Evolutionary conservation across 2,888 invertebrate genomes (phyloP).

Genomic region (Drosophila macrothrix): DNA sequence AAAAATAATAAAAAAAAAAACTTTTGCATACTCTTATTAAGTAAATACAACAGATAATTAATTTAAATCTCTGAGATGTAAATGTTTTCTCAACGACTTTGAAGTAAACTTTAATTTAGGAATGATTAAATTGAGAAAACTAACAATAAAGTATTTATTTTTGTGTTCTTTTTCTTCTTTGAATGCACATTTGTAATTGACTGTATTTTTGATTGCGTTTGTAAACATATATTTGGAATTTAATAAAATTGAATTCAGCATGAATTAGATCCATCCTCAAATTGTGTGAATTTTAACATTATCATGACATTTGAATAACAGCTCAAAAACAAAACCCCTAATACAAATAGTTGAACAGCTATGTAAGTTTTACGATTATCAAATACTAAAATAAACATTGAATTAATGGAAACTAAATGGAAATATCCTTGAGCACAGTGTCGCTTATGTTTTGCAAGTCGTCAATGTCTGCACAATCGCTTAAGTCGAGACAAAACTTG

Average conservation of each 20-base stretch:
- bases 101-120: constrained; percentile 18
- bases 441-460: constrained; percentile 76
- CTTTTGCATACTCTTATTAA: constrained; percentile 17
- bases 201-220: constrained; percentile 31
- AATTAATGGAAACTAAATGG: constrained; percentile 40
- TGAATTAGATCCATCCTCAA: constrained; percentile 12
- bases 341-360: constrained; percentile 4
- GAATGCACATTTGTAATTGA: constrained; percentile 35
- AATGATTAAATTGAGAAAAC: constrained; percentile 20
- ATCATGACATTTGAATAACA: background rate
- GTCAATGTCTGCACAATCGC: constrained; percentile 38
- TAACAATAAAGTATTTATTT: constrained; percentile 32
- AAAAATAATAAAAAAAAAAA: background rate
- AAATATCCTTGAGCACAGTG: constrained; percentile 72
- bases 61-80: constrained; percentile 33
- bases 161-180: constrained; percentile 19
- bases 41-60: constrained; percentile 13
- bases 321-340: constrained; percentile 14
- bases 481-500: constrained; percentile 44
- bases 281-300: constrained; percentile 3
- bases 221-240: constrained; percentile 45
- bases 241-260: constrained; percentile 57
- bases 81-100: constrained; percentile 11
- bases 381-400: constrained; percentile 13
- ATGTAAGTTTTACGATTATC: constrained; percentile 22